phyloP scores from a whole-genome alignment of 1,140 invertebrate species.

The Aphelenchoides besseyi region DNA sequence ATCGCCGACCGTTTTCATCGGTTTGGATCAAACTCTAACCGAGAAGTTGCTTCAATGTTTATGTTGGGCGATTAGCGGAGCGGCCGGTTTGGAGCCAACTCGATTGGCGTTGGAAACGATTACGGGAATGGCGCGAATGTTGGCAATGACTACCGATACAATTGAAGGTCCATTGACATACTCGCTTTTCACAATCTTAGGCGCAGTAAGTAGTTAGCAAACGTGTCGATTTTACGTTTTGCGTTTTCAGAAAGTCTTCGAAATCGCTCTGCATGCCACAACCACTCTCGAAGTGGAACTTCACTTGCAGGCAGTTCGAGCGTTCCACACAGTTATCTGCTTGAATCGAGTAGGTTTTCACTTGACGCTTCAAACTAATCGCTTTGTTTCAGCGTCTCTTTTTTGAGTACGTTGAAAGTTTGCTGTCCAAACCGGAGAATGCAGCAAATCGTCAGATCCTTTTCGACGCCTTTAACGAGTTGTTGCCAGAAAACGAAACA shows the following conservation, averaged over 20 bases:
- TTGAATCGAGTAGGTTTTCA: conserved; percentile 9
- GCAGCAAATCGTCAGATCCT: conserved; percentile 11
- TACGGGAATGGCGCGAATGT: background rate
- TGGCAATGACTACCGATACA: conserved; percentile 12
- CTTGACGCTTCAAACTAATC: background rate
- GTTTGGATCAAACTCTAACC: background rate
- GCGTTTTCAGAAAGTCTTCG: conserved; percentile 6
- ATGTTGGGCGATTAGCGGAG: conserved; percentile 20
- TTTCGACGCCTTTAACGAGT: conserved; percentile 20
- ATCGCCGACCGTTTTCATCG: conserved; percentile 7
- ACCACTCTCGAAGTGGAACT: conserved; percentile 17
- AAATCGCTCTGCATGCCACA: conserved; percentile 7
- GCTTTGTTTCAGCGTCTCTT: conserved; percentile 21
- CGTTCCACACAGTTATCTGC: background rate
- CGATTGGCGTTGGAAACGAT: conserved; percentile 11
- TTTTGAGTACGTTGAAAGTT: conserved; percentile 13
- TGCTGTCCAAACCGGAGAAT: conserved; percentile 25
- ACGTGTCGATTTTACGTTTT: background rate
- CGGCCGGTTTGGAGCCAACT: conserved; percentile 8
- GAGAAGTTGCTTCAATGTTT: conserved; percentile 11
- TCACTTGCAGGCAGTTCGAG: background rate
- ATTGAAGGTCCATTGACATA: background rate
- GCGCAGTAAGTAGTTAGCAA: background rate
- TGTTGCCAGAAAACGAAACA: conserved; percentile 17
- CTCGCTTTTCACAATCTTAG: background rate